These are phyloP conservation scores for Ambastaia sidthimunki DNA, from an alignment of 2,797 vertebrate species.

Conservation along the genomic window DNA sequence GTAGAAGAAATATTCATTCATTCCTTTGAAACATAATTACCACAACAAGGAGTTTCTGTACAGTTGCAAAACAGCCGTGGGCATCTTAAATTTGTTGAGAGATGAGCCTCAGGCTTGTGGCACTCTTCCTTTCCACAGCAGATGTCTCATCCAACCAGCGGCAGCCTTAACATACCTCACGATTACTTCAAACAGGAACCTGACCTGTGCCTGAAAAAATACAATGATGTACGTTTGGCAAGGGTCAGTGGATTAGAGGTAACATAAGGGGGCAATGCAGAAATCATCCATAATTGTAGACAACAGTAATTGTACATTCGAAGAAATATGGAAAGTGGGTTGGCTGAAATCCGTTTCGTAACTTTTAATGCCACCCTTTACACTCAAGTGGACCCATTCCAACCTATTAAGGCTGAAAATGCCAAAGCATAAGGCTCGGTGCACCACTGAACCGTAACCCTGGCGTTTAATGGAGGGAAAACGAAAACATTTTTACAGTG, in stretches of 20 bases:
- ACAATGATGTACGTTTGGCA: neutral
- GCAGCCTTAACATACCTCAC: slow-evolving; percentile 30
- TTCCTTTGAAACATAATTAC: slow-evolving; percentile 24
- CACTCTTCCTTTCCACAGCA: slow-evolving; percentile 47
- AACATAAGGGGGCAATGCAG: neutral
- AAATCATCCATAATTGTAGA: slow-evolving; percentile 17
- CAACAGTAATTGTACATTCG: slow-evolving; percentile 6
- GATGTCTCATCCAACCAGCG: slow-evolving; percentile 36
- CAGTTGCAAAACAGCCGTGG: slow-evolving; percentile 43
- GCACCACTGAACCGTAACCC: slow-evolving; percentile 49
- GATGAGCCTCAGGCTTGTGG: slow-evolving; percentile 46
- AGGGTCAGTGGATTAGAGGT: slow-evolving; percentile 3
- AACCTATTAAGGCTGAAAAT: slow-evolving; percentile 51
- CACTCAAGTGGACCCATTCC: slow-evolving; percentile 30
- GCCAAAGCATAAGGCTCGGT: slow-evolving; percentile 42
- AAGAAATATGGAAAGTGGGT: slow-evolving; percentile 24
- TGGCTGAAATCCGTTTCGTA: slow-evolving; percentile 12
- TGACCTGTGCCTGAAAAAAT: slow-evolving; percentile 34
- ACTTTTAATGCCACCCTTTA: slow-evolving; percentile 37
- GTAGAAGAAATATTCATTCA: slow-evolving; percentile 47
- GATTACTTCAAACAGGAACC: slow-evolving; percentile 47
- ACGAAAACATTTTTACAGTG: slow-evolving; percentile 40
- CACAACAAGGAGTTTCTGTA: slow-evolving; percentile 39
- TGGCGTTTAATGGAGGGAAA: slow-evolving; percentile 40
- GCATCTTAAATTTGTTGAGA: slow-evolving; percentile 35